Base-by-base conservation (phyloP, 2,797 vertebrate species). In the Onychomys arenicola region DNA sequence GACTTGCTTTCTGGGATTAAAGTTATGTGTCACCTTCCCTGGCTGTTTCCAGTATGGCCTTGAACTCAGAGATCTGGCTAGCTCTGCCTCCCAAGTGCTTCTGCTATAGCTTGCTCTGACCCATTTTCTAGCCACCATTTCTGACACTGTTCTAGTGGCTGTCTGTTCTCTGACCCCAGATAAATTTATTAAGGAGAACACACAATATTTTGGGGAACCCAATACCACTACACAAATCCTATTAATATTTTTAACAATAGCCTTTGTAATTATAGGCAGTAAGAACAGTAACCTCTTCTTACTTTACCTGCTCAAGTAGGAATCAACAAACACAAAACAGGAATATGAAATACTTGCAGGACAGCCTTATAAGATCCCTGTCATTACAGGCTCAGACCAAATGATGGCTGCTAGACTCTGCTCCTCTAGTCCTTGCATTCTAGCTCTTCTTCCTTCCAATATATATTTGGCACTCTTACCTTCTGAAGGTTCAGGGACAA, bases 381-480 rank as follows among this genome's bases (percentile, higher is more conserved):
- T 7, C n/a, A n/a, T 3, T 29, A 1, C 1, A 49, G 17, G 9
- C 46, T 16, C 2, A 4, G 27, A 32, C 16, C n/a, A 27, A 17
- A 29, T 13, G 17, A 21, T 88, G 65, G 43, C 3, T 49, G 10
- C 46, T 78, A 34, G 25, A 25, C 76, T 43, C 29, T 49, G 32
- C 10, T 37, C 14, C 23, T 2, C 5, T 34, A 65, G 8, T 16
- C 37, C 0, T 65, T 16, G 57, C 14, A 34, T 32, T 32, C 80
- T n/a, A 63, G 23, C 6, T 80, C 11, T 27, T 81, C 61, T 34
- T 83, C 9, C 34, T 73, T 85, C 29, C 19, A 46, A 10, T 71
- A 55, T 32, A 43, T 12, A 76, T 1, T 34, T 59, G 49, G 46
- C 23, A 65, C 16, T 84, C 57, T 77, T 76, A 76, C 34, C 21